Evolutionary conservation across 2,113 vertebrate genomes (phyloP).

Genomic region (Tiliqua scincoides): DNA sequence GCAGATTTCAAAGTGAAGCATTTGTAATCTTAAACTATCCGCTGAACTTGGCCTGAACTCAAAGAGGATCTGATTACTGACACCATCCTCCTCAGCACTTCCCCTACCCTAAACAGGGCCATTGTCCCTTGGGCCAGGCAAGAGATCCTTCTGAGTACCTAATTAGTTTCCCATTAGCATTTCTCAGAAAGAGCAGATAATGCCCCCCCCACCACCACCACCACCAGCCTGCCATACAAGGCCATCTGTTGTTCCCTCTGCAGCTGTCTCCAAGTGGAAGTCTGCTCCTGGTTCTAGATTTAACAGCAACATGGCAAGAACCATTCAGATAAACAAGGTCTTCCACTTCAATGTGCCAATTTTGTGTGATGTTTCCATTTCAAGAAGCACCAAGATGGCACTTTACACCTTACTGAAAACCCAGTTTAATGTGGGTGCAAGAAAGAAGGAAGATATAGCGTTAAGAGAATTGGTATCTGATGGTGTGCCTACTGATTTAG

Average conservation of each 20-base stretch:
- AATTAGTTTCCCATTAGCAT: constrained; percentile 67
- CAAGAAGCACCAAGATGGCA: constrained; percentile 11
- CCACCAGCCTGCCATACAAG: constrained; percentile 58
- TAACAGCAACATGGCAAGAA: constrained; percentile 51
- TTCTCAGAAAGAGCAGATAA: constrained; percentile 68
- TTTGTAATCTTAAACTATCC: not conserved
- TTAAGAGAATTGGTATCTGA: too few relatives aligned
- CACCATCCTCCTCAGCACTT: constrained; percentile 29
- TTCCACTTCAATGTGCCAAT: constrained; percentile 52
- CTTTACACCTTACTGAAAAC: too few relatives aligned
- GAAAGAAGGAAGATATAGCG: too few relatives aligned
- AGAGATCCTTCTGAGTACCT: constrained; percentile 52
- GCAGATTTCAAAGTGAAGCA: constrained; percentile 24
- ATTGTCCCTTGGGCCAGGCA: constrained; percentile 40
- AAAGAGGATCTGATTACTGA: constrained; percentile 40
- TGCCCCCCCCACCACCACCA: too few relatives aligned
- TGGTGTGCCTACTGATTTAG: too few relatives aligned
- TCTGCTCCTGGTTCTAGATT: constrained; percentile 61
- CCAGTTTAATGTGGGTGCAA: too few relatives aligned
- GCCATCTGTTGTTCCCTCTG: constrained; percentile 63
- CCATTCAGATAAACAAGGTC: constrained; percentile 56
- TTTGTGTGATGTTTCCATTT: constrained; percentile 30
- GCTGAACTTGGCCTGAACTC: constrained; percentile 27
- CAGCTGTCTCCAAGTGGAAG: constrained; percentile 60
- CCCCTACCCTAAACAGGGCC: constrained; percentile 18